Conservation (phyloP, 2,113 vertebrate genomes). For the Suncus etruscus region DNA sequence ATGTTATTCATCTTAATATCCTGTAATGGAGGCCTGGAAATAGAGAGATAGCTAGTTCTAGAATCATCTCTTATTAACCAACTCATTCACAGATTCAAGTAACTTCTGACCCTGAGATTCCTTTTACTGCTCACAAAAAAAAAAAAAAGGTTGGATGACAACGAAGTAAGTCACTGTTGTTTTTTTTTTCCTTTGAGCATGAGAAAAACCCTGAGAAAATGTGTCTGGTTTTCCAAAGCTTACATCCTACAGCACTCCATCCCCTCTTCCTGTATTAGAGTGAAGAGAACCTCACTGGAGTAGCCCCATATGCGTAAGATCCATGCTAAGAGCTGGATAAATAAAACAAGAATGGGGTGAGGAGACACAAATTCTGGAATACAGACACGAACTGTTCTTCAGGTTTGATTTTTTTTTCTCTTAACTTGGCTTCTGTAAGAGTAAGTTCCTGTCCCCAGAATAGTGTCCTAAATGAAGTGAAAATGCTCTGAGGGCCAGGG, state of each 20-base stretch:
- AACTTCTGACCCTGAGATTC: neutral
- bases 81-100: neutral
- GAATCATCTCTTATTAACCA: neutral
- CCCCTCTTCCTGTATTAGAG: too few species aligned
- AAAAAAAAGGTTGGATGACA: neutral
- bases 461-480: neutral
- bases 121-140: neutral
- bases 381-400: neutral
- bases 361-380: neutral
- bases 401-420: neutral
- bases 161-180: neutral
- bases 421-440: neutral
- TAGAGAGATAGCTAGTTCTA: neutral
- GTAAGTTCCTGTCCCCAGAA: neutral
- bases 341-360: neutral
- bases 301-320: too few species aligned
- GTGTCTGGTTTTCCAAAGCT: neutral
- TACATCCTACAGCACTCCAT: too few species aligned
- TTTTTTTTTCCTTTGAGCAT: neutral
- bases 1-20: neutral
- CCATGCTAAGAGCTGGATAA: rapidly evolving
- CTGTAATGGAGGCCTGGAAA: too few species aligned
- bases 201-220: neutral
- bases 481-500: rapidly evolving
- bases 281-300: rapidly evolving